Conservation (phyloP, 2,113 vertebrate genomes). For the Anas platyrhynchos region DNA sequence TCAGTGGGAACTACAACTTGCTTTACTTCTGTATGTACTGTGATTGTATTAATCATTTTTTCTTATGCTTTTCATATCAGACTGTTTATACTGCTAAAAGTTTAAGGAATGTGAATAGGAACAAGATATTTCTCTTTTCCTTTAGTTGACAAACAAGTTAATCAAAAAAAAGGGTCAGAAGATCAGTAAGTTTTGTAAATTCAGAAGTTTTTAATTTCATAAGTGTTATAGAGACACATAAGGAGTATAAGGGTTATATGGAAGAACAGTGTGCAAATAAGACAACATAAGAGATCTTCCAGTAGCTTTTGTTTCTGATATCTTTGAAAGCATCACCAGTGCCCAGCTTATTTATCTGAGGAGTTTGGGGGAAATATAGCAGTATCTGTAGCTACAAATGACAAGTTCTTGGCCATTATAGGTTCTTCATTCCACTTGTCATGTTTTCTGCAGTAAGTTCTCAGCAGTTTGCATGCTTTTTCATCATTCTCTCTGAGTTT, state of each 20-base stretch:
- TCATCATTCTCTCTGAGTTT: neutral
- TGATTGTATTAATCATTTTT: neutral
- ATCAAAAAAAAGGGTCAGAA: neutral
- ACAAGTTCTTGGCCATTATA: neutral
- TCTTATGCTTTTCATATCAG: neutral
- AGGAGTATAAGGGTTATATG: neutral
- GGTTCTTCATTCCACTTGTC: neutral
- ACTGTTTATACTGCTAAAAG: neutral
- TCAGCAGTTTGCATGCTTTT: neutral
- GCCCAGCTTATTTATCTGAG: constrained; percentile 18
- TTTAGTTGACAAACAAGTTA: neutral
- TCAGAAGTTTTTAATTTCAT: neutral
- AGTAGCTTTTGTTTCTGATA: neutral
- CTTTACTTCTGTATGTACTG: neutral
- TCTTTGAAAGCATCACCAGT: neutral
- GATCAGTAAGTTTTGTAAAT: neutral
- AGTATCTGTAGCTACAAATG: neutral
- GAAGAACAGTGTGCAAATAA: constrained; percentile 33
- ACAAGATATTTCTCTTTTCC: neutral
- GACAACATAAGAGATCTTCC: neutral
- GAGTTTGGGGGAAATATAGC: neutral
- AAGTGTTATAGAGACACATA: neutral
- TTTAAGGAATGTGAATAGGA: neutral
- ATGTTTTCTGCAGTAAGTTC: neutral
- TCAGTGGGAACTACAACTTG: neutral